Conservation (phyloP, 2,113 vertebrate species). For the Pangasianodon gigas region DNA sequence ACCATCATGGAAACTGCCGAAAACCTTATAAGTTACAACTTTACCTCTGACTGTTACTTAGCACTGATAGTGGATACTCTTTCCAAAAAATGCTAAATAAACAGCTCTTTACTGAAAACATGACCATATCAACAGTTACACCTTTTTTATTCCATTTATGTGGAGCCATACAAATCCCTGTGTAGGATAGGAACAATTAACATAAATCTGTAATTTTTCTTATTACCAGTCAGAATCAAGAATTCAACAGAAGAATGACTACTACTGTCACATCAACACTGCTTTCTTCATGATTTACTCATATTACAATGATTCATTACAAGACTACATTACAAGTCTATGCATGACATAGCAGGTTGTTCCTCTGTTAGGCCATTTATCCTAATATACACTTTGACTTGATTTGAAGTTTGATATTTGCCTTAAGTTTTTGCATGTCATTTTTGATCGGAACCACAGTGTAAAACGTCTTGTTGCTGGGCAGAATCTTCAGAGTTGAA, state of each 20-base stretch:
- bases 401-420: slow-evolving; percentile 11
- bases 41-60: neutral
- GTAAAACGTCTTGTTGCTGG: slow-evolving; percentile 47
- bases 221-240: neutral
- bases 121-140: neutral
- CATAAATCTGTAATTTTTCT: neutral
- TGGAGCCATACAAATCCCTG: neutral
- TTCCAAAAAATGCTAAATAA: neutral
- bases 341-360: neutral
- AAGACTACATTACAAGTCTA: neutral
- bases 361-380: neutral
- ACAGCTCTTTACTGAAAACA: neutral
- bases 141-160: neutral
- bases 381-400: neutral
- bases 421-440: neutral
- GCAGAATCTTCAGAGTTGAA: slow-evolving; percentile 38
- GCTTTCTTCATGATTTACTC: neutral
- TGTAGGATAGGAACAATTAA: neutral
- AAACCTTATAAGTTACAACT: neutral
- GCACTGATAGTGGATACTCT: neutral
- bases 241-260: neutral
- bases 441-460: neutral
- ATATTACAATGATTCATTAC: neutral
- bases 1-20: neutral
- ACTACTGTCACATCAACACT: neutral